Evolutionary conservation across 2,797 vertebrate genomes (phyloP), one percentile per base, ranked within the genome.

Genomic region (Carcharodon carcharias): DNA sequence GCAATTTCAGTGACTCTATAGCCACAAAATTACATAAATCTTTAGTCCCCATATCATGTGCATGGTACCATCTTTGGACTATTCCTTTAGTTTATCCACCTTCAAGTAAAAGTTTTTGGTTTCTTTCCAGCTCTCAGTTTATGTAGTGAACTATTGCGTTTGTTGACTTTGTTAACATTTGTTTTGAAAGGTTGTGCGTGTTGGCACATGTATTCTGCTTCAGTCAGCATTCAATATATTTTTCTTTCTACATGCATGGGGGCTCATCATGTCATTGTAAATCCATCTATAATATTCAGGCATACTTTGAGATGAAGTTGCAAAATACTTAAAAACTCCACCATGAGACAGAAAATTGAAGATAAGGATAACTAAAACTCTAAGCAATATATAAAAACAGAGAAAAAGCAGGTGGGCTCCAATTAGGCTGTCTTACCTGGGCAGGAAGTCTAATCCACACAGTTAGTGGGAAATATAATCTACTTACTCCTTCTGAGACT

Each of bases 141-240:
- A 85, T 45, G 21, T 85, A 50, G 56, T 61, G 88, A 58, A 31
- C 88, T 61, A 58, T 65, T 93, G 91, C 61, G 3, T 40, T 93
- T 93, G 2, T 93, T 65, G 80, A 40, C 61, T 65, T 93, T 93
- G 61, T 93, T 93, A 65, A 54, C 91, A 65, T 45, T 93, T 93
- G 61, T 45, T 93, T 93, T 93, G 91, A 91, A 93, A 40, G 35
- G n/a, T 93, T 93, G 5, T 65, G n/a, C n/a, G 45, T 67, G 91
- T 93, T 93, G 63, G n/a, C 91, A 67, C 91, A 93, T 63, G 61
- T 3, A 67, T 93, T 65, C 91, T 65, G 63, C 61, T 45, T 65
- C 61, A 93, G 35, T 93, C 63, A 65, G 61, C 91, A 65, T 65
- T 16, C 61, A 93, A 40, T 63, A 92, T 63, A 63, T 92, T 92